These are phyloP conservation scores for Diglossa cyanea DNA, from an alignment of 2,797 vertebrate species.

Conservation along the genomic window DNA sequence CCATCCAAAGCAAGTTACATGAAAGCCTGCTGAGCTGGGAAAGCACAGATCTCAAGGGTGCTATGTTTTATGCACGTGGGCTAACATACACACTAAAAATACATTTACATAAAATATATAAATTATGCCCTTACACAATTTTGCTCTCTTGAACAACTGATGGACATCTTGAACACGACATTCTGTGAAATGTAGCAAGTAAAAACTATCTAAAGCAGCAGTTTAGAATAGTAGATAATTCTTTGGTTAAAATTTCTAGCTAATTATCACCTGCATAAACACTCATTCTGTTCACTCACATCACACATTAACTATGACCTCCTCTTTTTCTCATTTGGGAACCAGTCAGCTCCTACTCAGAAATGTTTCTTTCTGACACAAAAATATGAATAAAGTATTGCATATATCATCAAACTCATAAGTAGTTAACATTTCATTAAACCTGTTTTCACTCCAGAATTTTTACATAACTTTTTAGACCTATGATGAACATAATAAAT, in stretches of 20 bases:
- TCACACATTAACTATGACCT: not conserved
- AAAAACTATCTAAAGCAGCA: not conserved
- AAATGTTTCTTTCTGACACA: not conserved
- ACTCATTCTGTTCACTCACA: not conserved
- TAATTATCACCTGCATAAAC: not conserved
- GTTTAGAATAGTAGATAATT: not conserved
- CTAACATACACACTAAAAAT: not conserved
- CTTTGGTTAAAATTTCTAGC: not conserved
- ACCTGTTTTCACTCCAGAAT: not conserved
- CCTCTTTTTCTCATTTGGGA: not conserved
- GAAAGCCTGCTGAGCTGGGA: not conserved
- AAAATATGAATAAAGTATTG: not conserved
- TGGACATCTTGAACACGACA: not conserved
- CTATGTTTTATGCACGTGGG: accelerated
- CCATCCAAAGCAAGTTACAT: not conserved
- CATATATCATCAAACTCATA: not conserved
- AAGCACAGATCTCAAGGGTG: not conserved
- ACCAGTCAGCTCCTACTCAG: not conserved
- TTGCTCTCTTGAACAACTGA: not conserved
- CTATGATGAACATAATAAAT: not conserved
- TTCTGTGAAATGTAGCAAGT: not conserved
- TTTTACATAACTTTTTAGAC: not conserved
- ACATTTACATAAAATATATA: not conserved
- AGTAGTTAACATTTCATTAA: not conserved
- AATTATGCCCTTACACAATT: not conserved